Evolutionary conservation across 2,888 invertebrate species (phyloP), one percentile per base, ranked within the genome.

Genomic region (Caenorhabditis becei): DNA sequence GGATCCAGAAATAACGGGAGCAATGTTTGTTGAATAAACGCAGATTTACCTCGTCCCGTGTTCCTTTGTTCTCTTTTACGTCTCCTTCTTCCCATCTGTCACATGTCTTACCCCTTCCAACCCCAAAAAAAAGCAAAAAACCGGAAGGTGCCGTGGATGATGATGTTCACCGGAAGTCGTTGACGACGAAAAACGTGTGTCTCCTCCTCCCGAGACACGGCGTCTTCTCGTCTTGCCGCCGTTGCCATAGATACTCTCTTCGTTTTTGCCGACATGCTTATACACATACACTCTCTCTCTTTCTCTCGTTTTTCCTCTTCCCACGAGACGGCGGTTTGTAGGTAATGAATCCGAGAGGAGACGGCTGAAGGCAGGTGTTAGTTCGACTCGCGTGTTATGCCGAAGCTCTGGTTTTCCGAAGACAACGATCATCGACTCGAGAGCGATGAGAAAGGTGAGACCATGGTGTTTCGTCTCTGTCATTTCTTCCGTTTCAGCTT

Each of bases 221-320:
- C 32, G 20, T 59, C 37, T 53, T 26, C 35, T 67, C 44, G 26
- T 14, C 47, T 59, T 61, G 51, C 14, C 41, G 49, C 7, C n/a
- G 74, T 74, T 74, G 59, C 74, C 66, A 74, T 74, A 74, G 74
- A 74, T 65, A 74, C 74, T 74, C 58, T 62, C 51, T 71, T 37
- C 24, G 14, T 58, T 58, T 65, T 56, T 58, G 47, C 20, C 53
- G 51, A 74, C 59, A 74, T 74, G 59, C 66, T 41, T 66, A 72
- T 61, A 58, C 70, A 47, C 77, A 47, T 56, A 53, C 20, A 41
- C 77, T 20, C 35, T 47, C 32, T 26, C 14, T 16, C 63, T 47
- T 61, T 26, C 49, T 58, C 63, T 28, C 65, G 11, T 49, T 37
- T 49, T 49, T 51, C 59, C 41, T 62, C 28, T 71, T 32, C 51